These are phyloP conservation scores for Aphelinus atriplicis DNA, from an alignment of 1,140 invertebrate species.

Conservation along the genomic window DNA sequence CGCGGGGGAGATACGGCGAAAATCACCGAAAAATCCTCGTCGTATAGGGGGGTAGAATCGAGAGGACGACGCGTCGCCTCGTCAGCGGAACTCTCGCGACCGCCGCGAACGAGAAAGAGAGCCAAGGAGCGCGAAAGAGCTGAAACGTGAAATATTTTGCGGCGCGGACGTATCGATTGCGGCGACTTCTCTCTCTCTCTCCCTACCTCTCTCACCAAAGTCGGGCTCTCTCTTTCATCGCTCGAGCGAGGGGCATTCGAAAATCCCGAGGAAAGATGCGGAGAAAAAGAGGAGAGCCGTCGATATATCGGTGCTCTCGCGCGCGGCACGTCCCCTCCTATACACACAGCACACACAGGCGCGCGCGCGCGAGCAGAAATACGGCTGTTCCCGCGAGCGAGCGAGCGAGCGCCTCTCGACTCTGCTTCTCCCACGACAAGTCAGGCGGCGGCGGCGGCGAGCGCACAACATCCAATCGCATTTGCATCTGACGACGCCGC, in stretches of 20 bases:
- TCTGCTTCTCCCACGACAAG: neutral
- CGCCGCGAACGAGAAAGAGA: slow-evolving; percentile 8
- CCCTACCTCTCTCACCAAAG: no score
- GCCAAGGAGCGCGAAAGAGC: neutral
- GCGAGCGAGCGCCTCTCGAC: neutral
- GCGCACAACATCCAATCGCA: slow-evolving; percentile 25
- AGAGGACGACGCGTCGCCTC: no score
- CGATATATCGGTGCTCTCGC: neutral
- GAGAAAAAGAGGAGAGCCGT: neutral
- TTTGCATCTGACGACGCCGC: slow-evolving; percentile 36
- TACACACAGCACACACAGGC: no score
- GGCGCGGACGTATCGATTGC: slow-evolving; percentile 20
- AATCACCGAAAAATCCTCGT: no score
- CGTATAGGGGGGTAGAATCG: no score
- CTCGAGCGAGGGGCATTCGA: neutral
- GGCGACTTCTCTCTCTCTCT: no score
- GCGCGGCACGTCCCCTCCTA: neutral
- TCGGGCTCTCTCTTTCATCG: no score
- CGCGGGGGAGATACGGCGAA: no score
- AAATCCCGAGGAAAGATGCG: neutral
- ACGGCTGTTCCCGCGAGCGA: slow-evolving; percentile 25
- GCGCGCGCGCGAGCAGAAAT: neutral
- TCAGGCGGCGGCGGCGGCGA: neutral
- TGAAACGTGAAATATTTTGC: slow-evolving; percentile 1
- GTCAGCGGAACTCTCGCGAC: neutral